Evolutionary conservation across 2,113 vertebrate genomes (phyloP).

Genomic region (Poecile atricapillus): DNA sequence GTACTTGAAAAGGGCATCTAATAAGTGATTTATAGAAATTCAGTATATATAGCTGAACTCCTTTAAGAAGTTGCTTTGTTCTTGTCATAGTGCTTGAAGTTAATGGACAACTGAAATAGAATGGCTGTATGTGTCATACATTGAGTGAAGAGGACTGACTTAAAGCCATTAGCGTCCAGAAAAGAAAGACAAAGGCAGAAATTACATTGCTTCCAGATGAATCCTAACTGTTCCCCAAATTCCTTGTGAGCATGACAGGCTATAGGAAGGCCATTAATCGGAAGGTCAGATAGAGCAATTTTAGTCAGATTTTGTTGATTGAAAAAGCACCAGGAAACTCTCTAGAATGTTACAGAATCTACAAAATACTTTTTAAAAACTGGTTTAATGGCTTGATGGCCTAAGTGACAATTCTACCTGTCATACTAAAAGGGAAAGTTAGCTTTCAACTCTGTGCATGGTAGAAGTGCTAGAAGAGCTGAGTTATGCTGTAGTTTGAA

Average conservation of each 20-base stretch:
- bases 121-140: slow-evolving; percentile 81
- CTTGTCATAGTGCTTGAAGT: slow-evolving; percentile 81
- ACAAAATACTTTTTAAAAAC: slow-evolving; percentile 68
- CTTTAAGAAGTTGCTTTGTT: slow-evolving; percentile 75
- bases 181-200: slow-evolving; percentile 86
- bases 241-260: slow-evolving; percentile 81
- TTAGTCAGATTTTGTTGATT: slow-evolving; percentile 75
- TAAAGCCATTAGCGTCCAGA: slow-evolving; percentile 90
- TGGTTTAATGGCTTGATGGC: slow-evolving; percentile 64
- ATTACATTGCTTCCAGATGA: slow-evolving; percentile 81
- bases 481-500: slow-evolving; percentile 14
- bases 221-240: slow-evolving; percentile 76
- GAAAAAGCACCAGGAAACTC: slow-evolving; percentile 77
- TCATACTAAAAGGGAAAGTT: slow-evolving; percentile 60
- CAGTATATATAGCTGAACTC: slow-evolving; percentile 74
- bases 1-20: slow-evolving; percentile 69
- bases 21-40: slow-evolving; percentile 70
- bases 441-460: slow-evolving; percentile 26
- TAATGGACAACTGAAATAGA: slow-evolving; percentile 86
- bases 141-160: slow-evolving; percentile 85
- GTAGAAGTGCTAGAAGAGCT: slow-evolving; percentile 28
- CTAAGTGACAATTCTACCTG: slow-evolving; percentile 73
- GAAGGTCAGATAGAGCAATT: slow-evolving; percentile 81
- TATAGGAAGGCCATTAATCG: slow-evolving; percentile 82
- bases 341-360: slow-evolving; percentile 72